Evolutionary conservation across 2,888 invertebrate species (phyloP).

Genomic region (Drosophila quinaria): DNA sequence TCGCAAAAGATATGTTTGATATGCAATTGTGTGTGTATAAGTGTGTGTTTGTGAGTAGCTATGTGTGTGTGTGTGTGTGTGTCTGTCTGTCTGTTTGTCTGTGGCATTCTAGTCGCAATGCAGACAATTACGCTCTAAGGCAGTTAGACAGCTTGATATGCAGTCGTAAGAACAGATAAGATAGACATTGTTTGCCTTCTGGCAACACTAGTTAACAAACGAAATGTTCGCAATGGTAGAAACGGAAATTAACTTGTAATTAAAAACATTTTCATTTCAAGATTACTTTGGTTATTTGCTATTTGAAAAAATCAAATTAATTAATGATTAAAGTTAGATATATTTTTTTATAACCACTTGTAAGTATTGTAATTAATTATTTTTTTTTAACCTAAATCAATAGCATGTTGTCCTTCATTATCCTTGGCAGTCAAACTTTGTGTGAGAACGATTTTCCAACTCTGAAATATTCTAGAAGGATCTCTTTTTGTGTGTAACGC

Average conservation of each 20-base stretch:
- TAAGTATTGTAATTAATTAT: too few species aligned
- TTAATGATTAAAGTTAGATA: too few species aligned
- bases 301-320: neutral
- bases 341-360: too few species aligned
- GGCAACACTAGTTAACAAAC: neutral
- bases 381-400: neutral
- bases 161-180: conserved; percentile 3
- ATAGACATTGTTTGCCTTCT: neutral
- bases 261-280: neutral
- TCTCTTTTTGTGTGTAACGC: too few species aligned
- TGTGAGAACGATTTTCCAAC: neutral
- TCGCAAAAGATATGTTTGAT: conserved; percentile 5
- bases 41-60: too few species aligned
- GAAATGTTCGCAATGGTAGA: neutral
- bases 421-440: neutral
- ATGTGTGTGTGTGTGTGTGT: neutral
- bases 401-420: neutral
- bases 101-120: conserved; percentile 44
- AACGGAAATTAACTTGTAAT: neutral
- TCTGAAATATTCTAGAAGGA: neutral
- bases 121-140: conserved; percentile 35
- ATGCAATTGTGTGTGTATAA: neutral
- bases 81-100: neutral
- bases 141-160: conserved; percentile 19
- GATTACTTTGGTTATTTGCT: neutral